Evolutionary conservation across 2,888 invertebrate species (phyloP).

Genomic region (Gryllus longicercus): DNA sequence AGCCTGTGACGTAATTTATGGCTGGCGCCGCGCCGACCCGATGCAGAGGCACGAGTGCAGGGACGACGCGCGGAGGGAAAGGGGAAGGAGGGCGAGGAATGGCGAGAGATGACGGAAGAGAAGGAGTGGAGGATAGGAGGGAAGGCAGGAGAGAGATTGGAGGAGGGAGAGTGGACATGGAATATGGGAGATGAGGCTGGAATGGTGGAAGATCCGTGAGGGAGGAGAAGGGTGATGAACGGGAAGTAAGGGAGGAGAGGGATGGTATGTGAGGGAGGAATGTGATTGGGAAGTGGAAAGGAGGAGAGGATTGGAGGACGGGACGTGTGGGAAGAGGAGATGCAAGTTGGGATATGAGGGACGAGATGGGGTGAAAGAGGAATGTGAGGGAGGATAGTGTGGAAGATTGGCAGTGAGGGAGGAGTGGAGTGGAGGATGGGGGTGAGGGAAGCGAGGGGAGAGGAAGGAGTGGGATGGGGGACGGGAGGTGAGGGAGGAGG

Average conservation of each 20-base stretch:
- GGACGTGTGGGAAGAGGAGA: not conserved
- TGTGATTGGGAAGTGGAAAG: not conserved
- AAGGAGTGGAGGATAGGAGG: not conserved
- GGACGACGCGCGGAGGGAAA: not conserved
- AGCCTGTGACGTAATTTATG: no score
- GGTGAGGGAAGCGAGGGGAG: not conserved
- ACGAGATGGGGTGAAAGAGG: no score
- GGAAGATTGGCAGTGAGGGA: slow-evolving; percentile 21
- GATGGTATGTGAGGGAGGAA: not conserved
- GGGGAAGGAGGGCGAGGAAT: not conserved
- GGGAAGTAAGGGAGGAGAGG: not conserved
- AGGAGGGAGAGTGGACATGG: slow-evolving; percentile 21
- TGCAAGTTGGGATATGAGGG: not conserved
- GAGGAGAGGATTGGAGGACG: not conserved
- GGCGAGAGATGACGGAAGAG: not conserved
- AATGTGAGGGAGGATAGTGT: not conserved
- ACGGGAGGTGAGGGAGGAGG: not conserved
- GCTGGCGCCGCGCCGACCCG: no score
- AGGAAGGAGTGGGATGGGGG: not conserved
- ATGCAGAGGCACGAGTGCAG: not conserved
- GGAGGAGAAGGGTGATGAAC: not conserved
- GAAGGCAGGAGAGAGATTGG: slow-evolving; percentile 18
- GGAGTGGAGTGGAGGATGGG: not conserved
- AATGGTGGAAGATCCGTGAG: no score
- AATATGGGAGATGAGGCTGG: no score